A percentile compares a stretch with the other conserved stretches of the same genome.
These are phyloP conservation scores for Psylliodes chrysocephalus DNA, from an alignment of 2,888 invertebrate species.

Conservation along the genomic window DNA sequence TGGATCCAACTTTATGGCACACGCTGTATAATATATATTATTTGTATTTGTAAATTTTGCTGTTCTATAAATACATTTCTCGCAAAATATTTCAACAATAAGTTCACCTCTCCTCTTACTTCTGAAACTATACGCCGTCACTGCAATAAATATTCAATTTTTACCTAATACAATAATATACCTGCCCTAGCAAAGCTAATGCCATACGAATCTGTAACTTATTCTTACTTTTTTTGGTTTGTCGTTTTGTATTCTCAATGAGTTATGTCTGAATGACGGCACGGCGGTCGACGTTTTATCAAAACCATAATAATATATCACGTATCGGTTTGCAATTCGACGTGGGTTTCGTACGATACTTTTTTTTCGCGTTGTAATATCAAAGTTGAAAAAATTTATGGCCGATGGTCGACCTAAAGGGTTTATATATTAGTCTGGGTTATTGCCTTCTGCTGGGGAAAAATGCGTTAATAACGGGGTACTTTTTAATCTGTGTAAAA, in stretches of 20 bases:
- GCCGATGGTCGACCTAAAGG: constrained; percentile 15
- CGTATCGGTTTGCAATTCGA: constrained; percentile 20
- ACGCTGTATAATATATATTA: too few species aligned
- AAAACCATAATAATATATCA: constrained; percentile 25
- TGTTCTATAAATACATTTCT: too few species aligned
- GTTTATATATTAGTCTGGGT: constrained; percentile 9
- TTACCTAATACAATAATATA: too few species aligned
- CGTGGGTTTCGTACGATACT: constrained; percentile 9
- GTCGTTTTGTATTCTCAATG: not conserved
- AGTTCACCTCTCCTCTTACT: too few species aligned
- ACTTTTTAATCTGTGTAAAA: too few species aligned
- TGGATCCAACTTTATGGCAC: too few species aligned
- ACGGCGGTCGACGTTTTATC: constrained; percentile 7
- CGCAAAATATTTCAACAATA: too few species aligned
- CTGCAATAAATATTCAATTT: too few species aligned
- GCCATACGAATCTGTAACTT: too few species aligned
- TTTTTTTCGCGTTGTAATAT: constrained; percentile 15
- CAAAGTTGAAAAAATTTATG: constrained; percentile 24
- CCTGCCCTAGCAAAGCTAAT: too few species aligned
- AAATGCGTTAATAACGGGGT: not conserved
- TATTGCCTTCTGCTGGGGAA: not conserved
- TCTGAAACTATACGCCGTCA: too few species aligned
- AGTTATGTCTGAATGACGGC: not conserved
- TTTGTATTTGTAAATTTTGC: too few species aligned
- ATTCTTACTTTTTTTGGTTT: not conserved